Conservation (phyloP, 2,888 invertebrate species). For the Cryptocheilus praepositus region DNA sequence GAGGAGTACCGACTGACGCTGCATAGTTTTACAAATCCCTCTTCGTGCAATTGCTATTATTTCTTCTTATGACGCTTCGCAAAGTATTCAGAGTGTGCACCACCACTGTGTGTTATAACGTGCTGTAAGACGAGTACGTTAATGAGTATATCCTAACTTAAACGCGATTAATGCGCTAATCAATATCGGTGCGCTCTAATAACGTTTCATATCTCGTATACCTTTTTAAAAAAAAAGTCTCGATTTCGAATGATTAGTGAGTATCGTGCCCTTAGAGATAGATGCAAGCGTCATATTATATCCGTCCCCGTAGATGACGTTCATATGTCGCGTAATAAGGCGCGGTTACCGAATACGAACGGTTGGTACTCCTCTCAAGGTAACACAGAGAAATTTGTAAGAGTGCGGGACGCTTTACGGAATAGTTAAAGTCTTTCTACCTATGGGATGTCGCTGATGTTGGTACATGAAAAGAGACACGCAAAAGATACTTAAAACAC, state of each 20-base stretch:
- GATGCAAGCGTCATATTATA: conserved; percentile 69
- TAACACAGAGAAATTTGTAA: conserved; percentile 63
- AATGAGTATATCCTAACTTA: no score
- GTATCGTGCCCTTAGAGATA: conserved; percentile 52
- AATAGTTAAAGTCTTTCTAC: conserved; percentile 67
- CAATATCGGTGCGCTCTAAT: conserved; percentile 3
- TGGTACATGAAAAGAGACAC: conserved; percentile 38
- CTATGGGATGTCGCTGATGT: conserved; percentile 48
- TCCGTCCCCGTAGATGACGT: conserved; percentile 72
- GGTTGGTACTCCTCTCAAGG: conserved; percentile 65
- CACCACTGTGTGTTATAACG: conserved; percentile 8
- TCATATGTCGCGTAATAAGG: conserved; percentile 53
- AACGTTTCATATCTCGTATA: conserved; percentile 9
- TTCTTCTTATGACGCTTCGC: conserved; percentile 37
- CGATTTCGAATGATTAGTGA: conserved; percentile 24
- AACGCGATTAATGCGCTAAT: no score
- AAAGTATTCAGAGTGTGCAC: conserved; percentile 10
- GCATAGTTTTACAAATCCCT: conserved; percentile 23
- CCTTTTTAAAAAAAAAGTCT: conserved; percentile 17
- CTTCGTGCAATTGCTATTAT: conserved; percentile 15
- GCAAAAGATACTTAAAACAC: conserved; percentile 48
- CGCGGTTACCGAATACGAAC: conserved; percentile 44
- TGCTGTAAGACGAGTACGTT: conserved; percentile 5
- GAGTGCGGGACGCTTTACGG: conserved; percentile 71
- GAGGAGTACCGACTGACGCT: conserved; percentile 59